These are phyloP conservation scores for Tokudaia muenninki DNA, from an alignment of 2,797 vertebrate species.

Conservation along the genomic window DNA sequence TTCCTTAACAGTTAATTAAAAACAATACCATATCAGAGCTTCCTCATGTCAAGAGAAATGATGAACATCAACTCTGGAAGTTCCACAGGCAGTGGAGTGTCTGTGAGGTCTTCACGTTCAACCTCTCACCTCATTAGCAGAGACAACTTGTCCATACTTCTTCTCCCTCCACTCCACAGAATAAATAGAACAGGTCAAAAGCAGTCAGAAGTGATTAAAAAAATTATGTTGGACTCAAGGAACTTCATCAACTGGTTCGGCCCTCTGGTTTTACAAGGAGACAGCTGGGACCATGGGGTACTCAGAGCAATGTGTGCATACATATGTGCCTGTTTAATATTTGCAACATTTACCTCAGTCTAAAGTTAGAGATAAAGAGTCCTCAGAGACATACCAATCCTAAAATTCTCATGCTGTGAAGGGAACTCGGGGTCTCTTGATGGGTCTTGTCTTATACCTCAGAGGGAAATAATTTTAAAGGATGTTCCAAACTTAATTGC, in stretches of 20 bases:
- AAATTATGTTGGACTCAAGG: slow-evolving; percentile 52
- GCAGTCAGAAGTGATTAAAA: slow-evolving; percentile 66
- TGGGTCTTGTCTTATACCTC: slow-evolving; percentile 70
- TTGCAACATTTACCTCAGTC: slow-evolving; percentile 75
- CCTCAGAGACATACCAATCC: slow-evolving; percentile 65
- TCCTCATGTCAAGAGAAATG: background rate
- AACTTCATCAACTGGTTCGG: slow-evolving; percentile 39
- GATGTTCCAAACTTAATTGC: slow-evolving; percentile 79
- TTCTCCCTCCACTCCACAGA: slow-evolving; percentile 50
- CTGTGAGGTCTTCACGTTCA: slow-evolving; percentile 34
- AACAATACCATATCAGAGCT: background rate
- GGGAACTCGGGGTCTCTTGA: slow-evolving; percentile 71
- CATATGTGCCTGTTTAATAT: slow-evolving; percentile 53
- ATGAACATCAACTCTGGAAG: slow-evolving; percentile 18
- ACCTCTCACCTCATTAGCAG: slow-evolving; percentile 73
- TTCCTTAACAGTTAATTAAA: slow-evolving; percentile 53
- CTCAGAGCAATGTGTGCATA: background rate
- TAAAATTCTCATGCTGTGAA: slow-evolving; percentile 79
- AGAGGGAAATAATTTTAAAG: slow-evolving; percentile 74
- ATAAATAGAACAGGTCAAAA: slow-evolving; percentile 47
- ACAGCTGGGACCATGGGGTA: slow-evolving; percentile 19
- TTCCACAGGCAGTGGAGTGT: slow-evolving; percentile 17
- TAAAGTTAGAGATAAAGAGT: slow-evolving; percentile 80
- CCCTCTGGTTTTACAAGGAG: slow-evolving; percentile 57
- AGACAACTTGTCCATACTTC: slow-evolving; percentile 45